A percentile compares a stretch with the other conserved stretches of the same genome.
These are phyloP conservation scores for Xanthorhoe designata DNA, from an alignment of 2,888 invertebrate species.

Conservation along the genomic window DNA sequence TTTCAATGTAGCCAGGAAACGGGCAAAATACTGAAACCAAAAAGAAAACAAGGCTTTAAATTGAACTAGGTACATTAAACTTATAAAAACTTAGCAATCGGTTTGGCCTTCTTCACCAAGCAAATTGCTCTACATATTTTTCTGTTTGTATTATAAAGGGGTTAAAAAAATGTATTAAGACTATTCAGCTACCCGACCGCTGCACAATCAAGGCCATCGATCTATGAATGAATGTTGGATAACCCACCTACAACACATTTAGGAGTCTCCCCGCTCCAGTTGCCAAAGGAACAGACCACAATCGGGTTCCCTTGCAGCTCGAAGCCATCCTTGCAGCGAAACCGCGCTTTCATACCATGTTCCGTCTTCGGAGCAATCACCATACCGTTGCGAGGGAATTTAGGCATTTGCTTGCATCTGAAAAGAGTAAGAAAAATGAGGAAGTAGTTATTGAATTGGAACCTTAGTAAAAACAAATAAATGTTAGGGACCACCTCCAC, in stretches of 20 bases:
- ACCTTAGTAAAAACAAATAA: too few species aligned
- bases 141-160: too few species aligned
- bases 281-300: slow-evolving; percentile 96
- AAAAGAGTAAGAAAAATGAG: slow-evolving; percentile 47
- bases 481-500: too few species aligned
- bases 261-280: slow-evolving; percentile 96
- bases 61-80: too few species aligned
- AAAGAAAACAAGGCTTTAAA: slow-evolving; percentile 6
- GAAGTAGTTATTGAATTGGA: too few species aligned
- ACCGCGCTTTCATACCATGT: slow-evolving; percentile 97
- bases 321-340: slow-evolving; percentile 97
- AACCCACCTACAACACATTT: slow-evolving; percentile 91
- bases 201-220: too few species aligned
- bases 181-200: too few species aligned
- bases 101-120: too few species aligned
- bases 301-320: slow-evolving; percentile 91
- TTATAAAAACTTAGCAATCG: too few species aligned
- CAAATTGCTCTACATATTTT: too few species aligned
- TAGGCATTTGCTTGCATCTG: slow-evolving; percentile 93
- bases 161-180: too few species aligned
- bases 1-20: slow-evolving; percentile 94
- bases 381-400: slow-evolving; percentile 95
- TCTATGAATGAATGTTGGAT: too few species aligned
- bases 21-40: slow-evolving; percentile 93
- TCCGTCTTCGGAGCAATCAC: slow-evolving; percentile 99